Base-by-base conservation (phyloP, 2,888 invertebrate species). In the Ophonus ardosiacus region DNA sequence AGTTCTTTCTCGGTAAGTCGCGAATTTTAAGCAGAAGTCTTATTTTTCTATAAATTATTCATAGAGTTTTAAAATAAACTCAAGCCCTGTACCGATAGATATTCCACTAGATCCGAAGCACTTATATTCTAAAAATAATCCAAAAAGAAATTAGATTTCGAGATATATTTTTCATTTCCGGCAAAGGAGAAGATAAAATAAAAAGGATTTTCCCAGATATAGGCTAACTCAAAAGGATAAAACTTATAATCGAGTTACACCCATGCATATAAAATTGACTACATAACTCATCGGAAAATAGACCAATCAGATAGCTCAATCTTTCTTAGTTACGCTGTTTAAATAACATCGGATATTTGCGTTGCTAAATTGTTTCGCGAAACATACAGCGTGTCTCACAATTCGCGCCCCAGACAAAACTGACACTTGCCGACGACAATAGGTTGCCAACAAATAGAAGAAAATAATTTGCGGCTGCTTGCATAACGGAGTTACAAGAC, bases 131-230 rank as follows among this genome's bases (percentile, higher is more conserved):
- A 17, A 31, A 71, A 71, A 40, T 71, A 74, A 74, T 43, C 71
- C 40, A 43, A 17, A 74, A 43, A 43, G 10, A 74, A 74, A 18
- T 17, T 74, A 40, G 71, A 74, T 74, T 18, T 8, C 17, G 6
- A 40, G 71, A 74, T 74, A 43, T 74, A 43, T 74, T 74, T 74
- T 74, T 74, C 71, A 74, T 74, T 74, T 74, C 71, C 71, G 68
- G 71, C 18, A 40, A 74, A 68, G 21, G 10, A 51, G 43, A 21
- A 21, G 63, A 63, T 63, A 74, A 74, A 74, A 74, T 40, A 74
- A 74, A 74, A 74, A 43, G 43, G 43, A 18, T 74, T 74, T 43
- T 74, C n/a, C 38, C 7, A 31, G 68, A 74, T 43, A 43, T 68
- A 38, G 38, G 68, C 68, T 40, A 43, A 51, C 18, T 74, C 71